phyloP scores from a whole-genome alignment of 2,888 invertebrate genomes.

The Dolomedes plantarius region DNA sequence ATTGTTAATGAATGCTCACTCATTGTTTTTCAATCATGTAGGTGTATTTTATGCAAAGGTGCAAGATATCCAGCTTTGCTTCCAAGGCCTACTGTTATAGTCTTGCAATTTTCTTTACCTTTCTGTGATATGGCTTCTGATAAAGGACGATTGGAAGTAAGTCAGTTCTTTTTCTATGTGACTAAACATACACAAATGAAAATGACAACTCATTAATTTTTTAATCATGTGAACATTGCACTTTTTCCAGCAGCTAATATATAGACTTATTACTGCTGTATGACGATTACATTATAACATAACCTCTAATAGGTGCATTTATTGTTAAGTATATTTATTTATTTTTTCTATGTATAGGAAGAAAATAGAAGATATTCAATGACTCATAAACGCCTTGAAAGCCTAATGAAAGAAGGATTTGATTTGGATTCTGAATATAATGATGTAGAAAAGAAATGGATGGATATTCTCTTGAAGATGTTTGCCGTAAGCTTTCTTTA shows the following conservation, averaged over 20 bases:
- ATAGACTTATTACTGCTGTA: no score
- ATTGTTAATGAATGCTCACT: conserved; percentile 73
- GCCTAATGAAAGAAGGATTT: conserved; percentile 75
- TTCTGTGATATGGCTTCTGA: conserved; percentile 87
- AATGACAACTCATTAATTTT: no score
- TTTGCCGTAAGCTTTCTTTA: conserved; percentile 85
- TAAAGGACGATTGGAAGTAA: conserved; percentile 88
- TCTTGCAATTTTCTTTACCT: conserved; percentile 84
- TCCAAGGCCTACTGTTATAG: conserved; percentile 88
- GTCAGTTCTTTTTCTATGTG: no score
- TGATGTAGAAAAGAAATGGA: conserved; percentile 83
- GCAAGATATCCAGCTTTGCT: conserved; percentile 89
- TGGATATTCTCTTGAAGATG: conserved; percentile 89
- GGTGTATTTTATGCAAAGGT: conserved; percentile 92
- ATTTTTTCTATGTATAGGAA: conserved; percentile 74
- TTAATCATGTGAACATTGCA: no score
- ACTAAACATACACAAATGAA: no score
- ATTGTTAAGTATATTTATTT: no score
- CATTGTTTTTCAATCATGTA: conserved; percentile 53
- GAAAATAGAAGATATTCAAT: conserved; percentile 74
- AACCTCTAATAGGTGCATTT: no score
- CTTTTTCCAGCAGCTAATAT: no score
- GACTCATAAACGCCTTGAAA: conserved; percentile 74
- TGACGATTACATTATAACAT: no score
- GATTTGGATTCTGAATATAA: conserved; percentile 76